Evolutionary conservation across 1,140 invertebrate genomes (phyloP).

Genomic region (Gonioctena quinquepunctata): DNA sequence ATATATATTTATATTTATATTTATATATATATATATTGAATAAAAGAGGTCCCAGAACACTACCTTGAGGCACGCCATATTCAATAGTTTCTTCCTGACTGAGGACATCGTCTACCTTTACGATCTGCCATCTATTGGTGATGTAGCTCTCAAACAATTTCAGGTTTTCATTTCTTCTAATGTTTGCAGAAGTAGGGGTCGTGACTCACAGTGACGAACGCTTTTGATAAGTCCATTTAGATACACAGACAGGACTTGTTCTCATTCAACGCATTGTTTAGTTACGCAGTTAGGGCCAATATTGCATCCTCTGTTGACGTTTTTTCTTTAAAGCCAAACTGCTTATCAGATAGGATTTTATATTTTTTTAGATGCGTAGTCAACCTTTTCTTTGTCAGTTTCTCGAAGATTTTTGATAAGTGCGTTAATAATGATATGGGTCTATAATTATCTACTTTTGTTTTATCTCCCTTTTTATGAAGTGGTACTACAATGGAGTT

Average conservation of each 20-base stretch:
- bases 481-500: slow-evolving; percentile 2
- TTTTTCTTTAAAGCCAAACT: slow-evolving; percentile 33
- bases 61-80: slow-evolving; percentile 12
- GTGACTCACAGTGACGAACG: slow-evolving; percentile 25
- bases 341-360: slow-evolving; percentile 29
- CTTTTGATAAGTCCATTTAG: slow-evolving; percentile 18
- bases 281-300: slow-evolving; percentile 1
- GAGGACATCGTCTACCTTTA: neutral
- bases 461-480: slow-evolving; percentile 19
- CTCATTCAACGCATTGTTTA: slow-evolving; percentile 11
- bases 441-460: slow-evolving; percentile 29
- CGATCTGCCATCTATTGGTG: neutral
- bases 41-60: slow-evolving; percentile 18
- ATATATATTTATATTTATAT: too few species aligned
- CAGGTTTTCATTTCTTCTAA: neutral
- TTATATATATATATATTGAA: slow-evolving; percentile 15
- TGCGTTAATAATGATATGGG: slow-evolving; percentile 32
- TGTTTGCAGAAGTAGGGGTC: neutral
- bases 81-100: neutral
- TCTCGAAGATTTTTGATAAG: slow-evolving; percentile 38
- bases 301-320: slow-evolving; percentile 32
- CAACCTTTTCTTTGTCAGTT: slow-evolving; percentile 29
- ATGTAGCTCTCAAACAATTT: slow-evolving; percentile 16
- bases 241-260: neutral
- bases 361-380: slow-evolving; percentile 25